Conservation (phyloP, 1,140 invertebrate genomes). For the Ephestia elutella region DNA sequence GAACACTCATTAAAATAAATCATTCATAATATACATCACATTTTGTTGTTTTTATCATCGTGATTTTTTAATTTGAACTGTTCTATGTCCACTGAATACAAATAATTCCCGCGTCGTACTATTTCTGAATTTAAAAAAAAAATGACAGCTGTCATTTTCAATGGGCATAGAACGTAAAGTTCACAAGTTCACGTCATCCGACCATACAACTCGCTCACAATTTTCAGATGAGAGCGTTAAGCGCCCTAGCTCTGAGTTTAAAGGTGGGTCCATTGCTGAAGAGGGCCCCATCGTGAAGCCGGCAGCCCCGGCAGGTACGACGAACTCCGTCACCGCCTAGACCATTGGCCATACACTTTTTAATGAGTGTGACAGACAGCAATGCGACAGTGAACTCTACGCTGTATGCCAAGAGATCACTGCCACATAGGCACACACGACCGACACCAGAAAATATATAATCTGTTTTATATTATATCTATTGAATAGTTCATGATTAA, state of each 20-base stretch:
- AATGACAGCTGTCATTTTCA: conserved; percentile 24
- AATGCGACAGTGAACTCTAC: conserved; percentile 60
- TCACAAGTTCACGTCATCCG: conserved; percentile 49
- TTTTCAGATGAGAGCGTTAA: conserved; percentile 72
- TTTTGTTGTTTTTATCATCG: conserved; percentile 31
- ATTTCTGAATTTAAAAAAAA: conserved; percentile 2
- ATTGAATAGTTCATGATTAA: conserved; percentile 73
- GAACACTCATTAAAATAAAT: conserved; percentile 47
- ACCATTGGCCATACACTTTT: conserved; percentile 60
- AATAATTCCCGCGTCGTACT: neutral
- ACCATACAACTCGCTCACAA: conserved; percentile 65
- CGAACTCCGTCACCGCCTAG: conserved; percentile 62
- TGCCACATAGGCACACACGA: conserved; percentile 67
- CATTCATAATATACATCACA: conserved; percentile 29
- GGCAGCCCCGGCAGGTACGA: conserved; percentile 65
- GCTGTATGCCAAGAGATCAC: conserved; percentile 53
- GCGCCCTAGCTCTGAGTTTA: conserved; percentile 73
- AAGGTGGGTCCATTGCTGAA: conserved; percentile 62
- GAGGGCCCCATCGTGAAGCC: conserved; percentile 54
- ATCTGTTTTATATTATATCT: conserved; percentile 72
- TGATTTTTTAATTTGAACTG: conserved; percentile 25
- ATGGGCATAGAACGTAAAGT: conserved; percentile 55
- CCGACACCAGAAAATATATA: conserved; percentile 68
- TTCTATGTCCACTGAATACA: conserved; percentile 33
- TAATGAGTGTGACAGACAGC: conserved; percentile 62